These are phyloP conservation scores for Hirudo medicinalis DNA, from an alignment of 1,140 invertebrate genomes.

Conservation along the genomic window DNA sequence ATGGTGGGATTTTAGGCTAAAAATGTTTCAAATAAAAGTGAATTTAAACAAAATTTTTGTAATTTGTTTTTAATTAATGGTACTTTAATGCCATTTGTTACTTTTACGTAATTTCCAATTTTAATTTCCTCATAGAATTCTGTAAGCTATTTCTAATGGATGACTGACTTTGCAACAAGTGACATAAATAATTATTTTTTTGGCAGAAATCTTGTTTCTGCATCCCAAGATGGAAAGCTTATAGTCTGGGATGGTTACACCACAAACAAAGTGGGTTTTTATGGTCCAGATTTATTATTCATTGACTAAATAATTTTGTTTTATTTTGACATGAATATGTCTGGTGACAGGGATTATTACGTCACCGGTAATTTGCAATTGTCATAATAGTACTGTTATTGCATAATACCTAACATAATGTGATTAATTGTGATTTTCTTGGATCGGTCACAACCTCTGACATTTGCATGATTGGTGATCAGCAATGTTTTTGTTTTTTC, in stretches of 20 bases:
- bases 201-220: conserved; percentile 74
- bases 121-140: neutral
- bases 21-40: too few relatives aligned
- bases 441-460: neutral
- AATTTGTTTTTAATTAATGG: neutral
- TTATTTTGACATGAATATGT: too few relatives aligned
- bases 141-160: too few relatives aligned
- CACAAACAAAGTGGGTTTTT: conserved; percentile 64
- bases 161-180: too few relatives aligned
- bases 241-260: conserved; percentile 95
- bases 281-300: neutral
- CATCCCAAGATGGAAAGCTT: conserved; percentile 77
- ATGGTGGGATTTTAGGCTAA: too few relatives aligned
- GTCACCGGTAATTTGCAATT: too few relatives aligned
- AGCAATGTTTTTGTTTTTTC: too few relatives aligned
- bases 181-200: neutral
- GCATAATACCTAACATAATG: neutral
- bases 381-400: neutral
- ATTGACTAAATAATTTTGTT: too few relatives aligned
- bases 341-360: too few relatives aligned
- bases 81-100: neutral
- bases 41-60: too few relatives aligned
- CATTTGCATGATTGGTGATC: conserved; percentile 3
- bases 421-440: neutral
- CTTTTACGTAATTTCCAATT: neutral